Evolutionary conservation across 2,113 vertebrate species (phyloP).

Genomic region (Tyrannus savana): DNA sequence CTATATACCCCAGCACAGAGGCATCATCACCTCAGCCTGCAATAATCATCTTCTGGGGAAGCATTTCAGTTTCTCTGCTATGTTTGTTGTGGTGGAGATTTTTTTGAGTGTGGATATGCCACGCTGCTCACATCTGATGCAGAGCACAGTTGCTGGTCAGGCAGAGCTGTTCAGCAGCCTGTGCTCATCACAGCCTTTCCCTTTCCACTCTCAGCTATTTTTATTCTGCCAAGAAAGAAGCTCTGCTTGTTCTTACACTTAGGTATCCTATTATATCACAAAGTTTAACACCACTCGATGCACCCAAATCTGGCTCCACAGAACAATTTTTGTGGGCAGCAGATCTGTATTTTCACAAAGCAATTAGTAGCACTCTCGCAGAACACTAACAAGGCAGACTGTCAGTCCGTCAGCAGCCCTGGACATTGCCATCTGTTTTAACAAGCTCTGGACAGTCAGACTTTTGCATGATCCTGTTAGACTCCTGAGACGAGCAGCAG

Average conservation of each 20-base stretch:
- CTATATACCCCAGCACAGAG: background rate
- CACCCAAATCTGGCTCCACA: background rate
- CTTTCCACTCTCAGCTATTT: background rate
- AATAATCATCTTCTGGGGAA: background rate
- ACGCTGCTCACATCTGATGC: background rate
- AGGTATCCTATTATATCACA: background rate
- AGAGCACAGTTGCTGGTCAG: background rate
- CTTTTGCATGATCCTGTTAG: background rate
- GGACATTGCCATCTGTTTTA: background rate
- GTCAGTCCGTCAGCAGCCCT: background rate
- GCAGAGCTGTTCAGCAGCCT: background rate
- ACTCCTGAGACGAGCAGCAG: background rate
- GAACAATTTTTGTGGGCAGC: background rate
- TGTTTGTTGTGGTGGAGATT: background rate
- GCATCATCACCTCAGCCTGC: background rate
- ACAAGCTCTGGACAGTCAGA: background rate
- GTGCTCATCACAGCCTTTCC: background rate
- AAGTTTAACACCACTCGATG: background rate
- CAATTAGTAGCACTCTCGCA: slow-evolving; percentile 31
- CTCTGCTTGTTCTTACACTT: slow-evolving; percentile 5
- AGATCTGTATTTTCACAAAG: background rate
- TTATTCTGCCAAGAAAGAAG: background rate
- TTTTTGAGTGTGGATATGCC: background rate
- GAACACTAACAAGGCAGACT: background rate
- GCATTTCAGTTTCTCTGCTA: background rate